Percentiles rank a stretch among this genome's conserved stretches.
phyloP scores from a whole-genome alignment of 2,797 vertebrate species.

The Semotilus atromaculatus region DNA sequence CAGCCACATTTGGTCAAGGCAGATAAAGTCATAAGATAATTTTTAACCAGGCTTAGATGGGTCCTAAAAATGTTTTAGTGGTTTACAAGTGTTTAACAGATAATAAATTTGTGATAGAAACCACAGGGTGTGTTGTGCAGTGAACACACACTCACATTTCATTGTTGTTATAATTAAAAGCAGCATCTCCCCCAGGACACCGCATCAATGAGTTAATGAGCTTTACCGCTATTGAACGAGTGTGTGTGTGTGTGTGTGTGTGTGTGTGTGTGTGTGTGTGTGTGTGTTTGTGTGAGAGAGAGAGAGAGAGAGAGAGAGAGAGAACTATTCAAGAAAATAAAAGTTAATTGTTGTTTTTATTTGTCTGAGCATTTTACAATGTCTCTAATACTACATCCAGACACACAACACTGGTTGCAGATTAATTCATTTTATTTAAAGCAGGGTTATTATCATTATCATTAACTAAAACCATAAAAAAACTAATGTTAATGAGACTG shows the following conservation, averaged over 20 bases:
- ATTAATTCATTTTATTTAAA: constrained; percentile 8
- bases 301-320: too few relatives aligned
- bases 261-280: not conserved
- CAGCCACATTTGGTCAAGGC: constrained; percentile 29
- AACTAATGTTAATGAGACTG: not conserved
- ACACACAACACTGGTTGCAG: not conserved
- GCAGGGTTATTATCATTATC: not conserved
- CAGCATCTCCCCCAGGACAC: constrained; percentile 35
- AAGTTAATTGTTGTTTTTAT: constrained; percentile 15
- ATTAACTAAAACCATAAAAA: not conserved
- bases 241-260: constrained; percentile 12
- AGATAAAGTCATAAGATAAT: constrained; percentile 22
- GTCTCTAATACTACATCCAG: not conserved
- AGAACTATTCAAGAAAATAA: constrained; percentile 1
- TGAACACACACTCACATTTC: constrained; percentile 30
- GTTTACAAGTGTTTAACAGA: constrained; percentile 41
- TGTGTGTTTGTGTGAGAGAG: too few relatives aligned
- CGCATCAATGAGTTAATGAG: constrained; percentile 38
- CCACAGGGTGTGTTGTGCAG: constrained; percentile 14
- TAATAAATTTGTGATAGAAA: constrained; percentile 37
- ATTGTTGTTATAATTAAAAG: constrained; percentile 35
- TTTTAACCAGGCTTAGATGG: constrained; percentile 19
- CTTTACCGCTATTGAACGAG: not conserved
- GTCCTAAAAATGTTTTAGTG: constrained; percentile 28
- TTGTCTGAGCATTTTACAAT: not conserved